Evolutionary conservation across 2,113 vertebrate genomes (phyloP).

Genomic region (Saguinus imperator): DNA sequence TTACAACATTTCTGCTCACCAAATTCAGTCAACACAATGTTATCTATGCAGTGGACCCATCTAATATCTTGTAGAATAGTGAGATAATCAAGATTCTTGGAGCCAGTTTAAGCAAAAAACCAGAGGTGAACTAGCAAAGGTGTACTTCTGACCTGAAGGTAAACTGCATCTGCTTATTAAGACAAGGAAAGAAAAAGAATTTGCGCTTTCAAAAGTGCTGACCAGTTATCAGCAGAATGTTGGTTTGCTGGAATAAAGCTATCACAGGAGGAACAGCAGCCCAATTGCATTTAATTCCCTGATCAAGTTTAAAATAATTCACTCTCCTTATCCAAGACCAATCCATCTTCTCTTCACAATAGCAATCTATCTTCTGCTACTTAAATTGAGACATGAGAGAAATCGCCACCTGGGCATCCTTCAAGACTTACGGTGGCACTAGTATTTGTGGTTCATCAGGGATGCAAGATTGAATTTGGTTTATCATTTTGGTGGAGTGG

Average conservation of each 20-base stretch:
- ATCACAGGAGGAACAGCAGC: not conserved
- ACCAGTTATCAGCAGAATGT: not conserved
- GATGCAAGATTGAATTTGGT: not conserved
- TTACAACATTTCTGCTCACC: not conserved
- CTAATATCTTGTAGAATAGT: not conserved
- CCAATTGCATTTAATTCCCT: not conserved
- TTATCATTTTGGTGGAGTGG: not conserved
- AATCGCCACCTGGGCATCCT: not conserved
- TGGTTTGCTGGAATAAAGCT: not conserved
- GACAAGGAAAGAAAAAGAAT: not conserved
- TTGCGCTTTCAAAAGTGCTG: not conserved
- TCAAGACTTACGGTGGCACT: not conserved
- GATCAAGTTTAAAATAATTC: constrained; percentile 32
- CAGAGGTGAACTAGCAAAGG: not conserved
- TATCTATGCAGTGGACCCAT: not conserved
- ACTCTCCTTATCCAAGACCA: not conserved
- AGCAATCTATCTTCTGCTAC: not conserved
- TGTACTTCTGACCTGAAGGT: not conserved
- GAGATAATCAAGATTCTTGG: not conserved
- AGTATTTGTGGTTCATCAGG: not conserved
- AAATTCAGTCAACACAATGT: not conserved
- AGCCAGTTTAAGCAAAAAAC: not conserved
- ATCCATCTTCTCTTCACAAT: not conserved
- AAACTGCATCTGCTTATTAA: not conserved
- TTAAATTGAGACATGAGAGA: not conserved